Evolutionary conservation across 53 echinoderm and acorn worm genomes (phyloP).

Genomic region (Antedon mediterranea): DNA sequence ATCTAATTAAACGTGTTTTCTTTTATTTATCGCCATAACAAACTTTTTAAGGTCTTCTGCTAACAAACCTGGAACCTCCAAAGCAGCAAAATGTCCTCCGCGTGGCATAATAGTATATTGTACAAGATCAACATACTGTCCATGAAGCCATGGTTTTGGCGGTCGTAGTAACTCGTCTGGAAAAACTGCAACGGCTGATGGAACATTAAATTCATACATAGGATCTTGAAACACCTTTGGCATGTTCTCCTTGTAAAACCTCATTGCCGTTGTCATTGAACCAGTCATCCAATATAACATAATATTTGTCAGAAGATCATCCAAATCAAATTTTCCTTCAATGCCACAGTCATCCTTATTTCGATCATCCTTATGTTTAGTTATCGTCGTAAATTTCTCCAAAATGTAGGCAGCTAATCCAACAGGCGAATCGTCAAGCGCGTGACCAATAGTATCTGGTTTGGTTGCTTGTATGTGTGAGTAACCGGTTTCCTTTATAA

Average conservation of each 20-base stretch:
- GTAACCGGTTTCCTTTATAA: constrained; percentile 46
- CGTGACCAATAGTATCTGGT: constrained; percentile 79
- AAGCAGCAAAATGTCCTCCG: constrained; percentile 79
- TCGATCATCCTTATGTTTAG: constrained; percentile 30
- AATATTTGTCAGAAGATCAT: constrained; percentile 75
- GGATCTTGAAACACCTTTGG: neutral
- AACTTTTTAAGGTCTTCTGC: constrained; percentile 59
- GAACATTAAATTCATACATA: constrained; percentile 22
- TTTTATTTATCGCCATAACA: constrained; percentile 47
- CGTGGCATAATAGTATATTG: constrained; percentile 46
- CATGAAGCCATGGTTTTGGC: constrained; percentile 20
- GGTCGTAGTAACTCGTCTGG: constrained; percentile 20
- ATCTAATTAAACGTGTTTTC: too few relatives aligned
- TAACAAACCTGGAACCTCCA: constrained; percentile 48
- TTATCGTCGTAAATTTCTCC: constrained; percentile 67
- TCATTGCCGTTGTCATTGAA: constrained; percentile 67
- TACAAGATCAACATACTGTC: constrained; percentile 42
- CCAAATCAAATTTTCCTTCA: constrained; percentile 21
- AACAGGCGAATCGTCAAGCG: constrained; percentile 58
- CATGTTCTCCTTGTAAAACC: constrained; percentile 70
- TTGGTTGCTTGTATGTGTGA: constrained; percentile 79
- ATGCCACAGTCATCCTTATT: constrained; percentile 41
- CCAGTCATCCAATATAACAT: constrained; percentile 92
- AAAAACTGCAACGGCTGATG: constrained; percentile 30
- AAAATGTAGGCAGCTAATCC: constrained; percentile 80